Evolutionary conservation across 2,797 vertebrate genomes (phyloP).

Genomic region (Falco novaeseelandiae): DNA sequence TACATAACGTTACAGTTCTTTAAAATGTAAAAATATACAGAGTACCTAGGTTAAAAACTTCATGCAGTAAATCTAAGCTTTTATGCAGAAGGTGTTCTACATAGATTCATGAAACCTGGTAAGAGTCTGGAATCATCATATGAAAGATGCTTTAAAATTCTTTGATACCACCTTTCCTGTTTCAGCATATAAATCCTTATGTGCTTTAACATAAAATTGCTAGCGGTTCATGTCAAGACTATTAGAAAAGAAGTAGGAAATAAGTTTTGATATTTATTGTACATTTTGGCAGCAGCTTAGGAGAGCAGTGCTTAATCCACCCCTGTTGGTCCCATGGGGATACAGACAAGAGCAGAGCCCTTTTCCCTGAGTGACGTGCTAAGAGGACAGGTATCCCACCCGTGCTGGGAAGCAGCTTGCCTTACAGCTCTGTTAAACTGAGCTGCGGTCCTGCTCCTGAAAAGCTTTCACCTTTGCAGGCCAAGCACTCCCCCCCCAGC

Average conservation of each 20-base stretch:
- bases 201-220: background rate
- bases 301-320: background rate
- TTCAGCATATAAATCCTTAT: background rate
- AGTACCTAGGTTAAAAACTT: background rate
- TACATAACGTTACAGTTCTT: background rate
- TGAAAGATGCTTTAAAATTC: background rate
- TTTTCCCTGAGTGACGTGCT: background rate
- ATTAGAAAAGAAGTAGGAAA: background rate
- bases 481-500: background rate
- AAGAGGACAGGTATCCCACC: background rate
- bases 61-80: background rate
- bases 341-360: background rate
- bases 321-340: background rate
- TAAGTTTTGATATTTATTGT: background rate
- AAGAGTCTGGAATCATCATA: background rate
- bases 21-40: background rate
- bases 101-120: background rate
- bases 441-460: background rate
- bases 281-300: background rate
- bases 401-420: background rate
- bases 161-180: background rate
- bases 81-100: background rate
- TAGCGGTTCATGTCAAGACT: background rate
- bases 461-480: background rate
- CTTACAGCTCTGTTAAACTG: background rate